These are phyloP conservation scores for Trypoxylon attenuatum DNA, from an alignment of 2,888 invertebrate species.

Conservation along the genomic window DNA sequence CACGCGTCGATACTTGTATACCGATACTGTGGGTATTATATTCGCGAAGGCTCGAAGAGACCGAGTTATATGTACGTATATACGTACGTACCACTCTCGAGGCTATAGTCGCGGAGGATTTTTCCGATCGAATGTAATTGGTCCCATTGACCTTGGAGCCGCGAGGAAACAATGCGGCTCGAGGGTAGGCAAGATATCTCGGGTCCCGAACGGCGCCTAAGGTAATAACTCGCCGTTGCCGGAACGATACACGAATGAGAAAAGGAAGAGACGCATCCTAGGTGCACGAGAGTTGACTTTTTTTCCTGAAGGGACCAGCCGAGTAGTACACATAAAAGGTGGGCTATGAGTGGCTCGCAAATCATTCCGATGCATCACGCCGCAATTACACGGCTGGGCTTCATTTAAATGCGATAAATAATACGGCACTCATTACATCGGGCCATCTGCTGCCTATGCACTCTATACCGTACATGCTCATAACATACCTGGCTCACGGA, in stretches of 20 bases:
- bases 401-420: conserved; percentile 74
- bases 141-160: background rate
- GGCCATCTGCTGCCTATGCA: conserved; percentile 56
- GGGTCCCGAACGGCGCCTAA: conserved; percentile 20
- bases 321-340: conserved; percentile 47
- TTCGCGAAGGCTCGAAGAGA: too few species aligned
- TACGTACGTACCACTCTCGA: background rate
- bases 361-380: conserved; percentile 72
- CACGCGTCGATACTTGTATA: too few species aligned
- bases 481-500: conserved; percentile 29
- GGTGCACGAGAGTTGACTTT: conserved; percentile 46
- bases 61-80: too few species aligned
- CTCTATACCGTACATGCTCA: conserved; percentile 34
- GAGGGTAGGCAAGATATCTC: conserved; percentile 36
- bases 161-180: conserved; percentile 38
- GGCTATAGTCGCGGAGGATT: background rate
- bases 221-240: conserved; percentile 61
- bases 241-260: conserved; percentile 35
- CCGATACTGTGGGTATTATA: too few species aligned
- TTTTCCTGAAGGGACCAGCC: conserved; percentile 2
- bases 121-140: background rate
- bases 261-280: conserved; percentile 30
- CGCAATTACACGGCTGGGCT: conserved; percentile 73
- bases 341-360: conserved; percentile 66
- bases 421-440: conserved; percentile 67